Percentiles rank a stretch among this genome's conserved stretches.
Evolutionary conservation across 2,797 vertebrate genomes (phyloP).

Genomic region (Silurus aristotelis): DNA sequence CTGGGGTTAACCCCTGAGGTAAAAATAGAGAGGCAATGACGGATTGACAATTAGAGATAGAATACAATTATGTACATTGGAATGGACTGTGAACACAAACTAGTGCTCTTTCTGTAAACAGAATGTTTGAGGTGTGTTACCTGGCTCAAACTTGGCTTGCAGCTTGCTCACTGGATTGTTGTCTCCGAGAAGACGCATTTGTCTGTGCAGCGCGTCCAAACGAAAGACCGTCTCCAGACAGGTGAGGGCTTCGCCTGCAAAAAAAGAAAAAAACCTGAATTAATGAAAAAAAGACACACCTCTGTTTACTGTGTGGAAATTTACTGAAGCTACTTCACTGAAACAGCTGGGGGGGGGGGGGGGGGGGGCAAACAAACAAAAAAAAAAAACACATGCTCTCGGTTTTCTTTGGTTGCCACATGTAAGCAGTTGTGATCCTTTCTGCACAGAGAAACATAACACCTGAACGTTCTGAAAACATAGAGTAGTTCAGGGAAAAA

Average conservation of each 20-base stretch:
- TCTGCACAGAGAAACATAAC: neutral
- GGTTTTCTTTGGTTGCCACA: neutral
- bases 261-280: neutral
- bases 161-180: slow-evolving; percentile 92
- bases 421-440: neutral
- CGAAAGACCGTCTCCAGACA: slow-evolving; percentile 93
- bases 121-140: slow-evolving; percentile 56
- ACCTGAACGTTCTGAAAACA: neutral
- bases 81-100: neutral
- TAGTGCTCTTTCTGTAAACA: neutral
- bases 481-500: neutral
- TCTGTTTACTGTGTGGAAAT: neutral
- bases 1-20: slow-evolving; percentile 90
- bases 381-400: neutral
- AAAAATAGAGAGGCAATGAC: neutral
- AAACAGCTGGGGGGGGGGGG: neutral
- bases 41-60: neutral
- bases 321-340: neutral
- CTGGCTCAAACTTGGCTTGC: slow-evolving; percentile 91
- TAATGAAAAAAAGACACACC: neutral
- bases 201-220: slow-evolving; percentile 91
- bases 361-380: too few species aligned
- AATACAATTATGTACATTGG: neutral
- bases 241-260: slow-evolving; percentile 88
- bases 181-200: slow-evolving; percentile 92